Evolutionary conservation across 2,113 vertebrate species (phyloP), one percentile per base, ranked within the genome.

Genomic region (Cephalopterus ornatus): DNA sequence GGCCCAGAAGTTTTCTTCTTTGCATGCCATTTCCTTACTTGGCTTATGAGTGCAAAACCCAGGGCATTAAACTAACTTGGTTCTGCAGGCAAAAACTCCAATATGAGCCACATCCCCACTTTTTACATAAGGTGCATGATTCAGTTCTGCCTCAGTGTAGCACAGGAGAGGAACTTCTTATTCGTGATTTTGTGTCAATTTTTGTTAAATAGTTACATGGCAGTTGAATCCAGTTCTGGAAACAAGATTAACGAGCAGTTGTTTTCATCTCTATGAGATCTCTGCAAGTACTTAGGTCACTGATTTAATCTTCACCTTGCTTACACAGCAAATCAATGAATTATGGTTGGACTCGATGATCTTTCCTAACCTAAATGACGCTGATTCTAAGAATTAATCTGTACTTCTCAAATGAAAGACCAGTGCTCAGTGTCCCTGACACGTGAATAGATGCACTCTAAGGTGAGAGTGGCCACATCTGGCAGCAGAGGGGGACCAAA

Each of bases 351-450:
- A 35, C 35, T 56, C 22, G 9, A 53, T 22, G 24, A 77, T 42
- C 22, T 70, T 77, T 50, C 35, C 32, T 33, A 33, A 24, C 8
- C 8, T 33, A 49, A 70, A 71, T 56, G 10, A 14, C 9, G 55
- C 56, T 33, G 42, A 37, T 56, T 76, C 32, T 33, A 24, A 50
- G 3, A 77, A 73, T 76, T 61, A 14, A 59, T 58, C 59, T 11
- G 5, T 24, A n/a, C 2, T 30, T 52, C 47, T 78, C 27, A 71
- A 53, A 62, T 18, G 39, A 66, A 14, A 77, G 66, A 22, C 20
- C 1, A 1, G 8, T 14, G 59, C 19, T 81, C 0, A 0, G n/a
- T 41, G 63, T 58, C 32, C 32, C n/a, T 5, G 3, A 1, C 0
- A 0, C 7, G 37, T 33, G 71, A 37, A 27, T 14, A 75, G 32